A percentile compares a stretch with the other conserved stretches of the same genome.
These are phyloP conservation scores for Formica exsecta DNA, from an alignment of 1,140 invertebrate species.

Conservation along the genomic window DNA sequence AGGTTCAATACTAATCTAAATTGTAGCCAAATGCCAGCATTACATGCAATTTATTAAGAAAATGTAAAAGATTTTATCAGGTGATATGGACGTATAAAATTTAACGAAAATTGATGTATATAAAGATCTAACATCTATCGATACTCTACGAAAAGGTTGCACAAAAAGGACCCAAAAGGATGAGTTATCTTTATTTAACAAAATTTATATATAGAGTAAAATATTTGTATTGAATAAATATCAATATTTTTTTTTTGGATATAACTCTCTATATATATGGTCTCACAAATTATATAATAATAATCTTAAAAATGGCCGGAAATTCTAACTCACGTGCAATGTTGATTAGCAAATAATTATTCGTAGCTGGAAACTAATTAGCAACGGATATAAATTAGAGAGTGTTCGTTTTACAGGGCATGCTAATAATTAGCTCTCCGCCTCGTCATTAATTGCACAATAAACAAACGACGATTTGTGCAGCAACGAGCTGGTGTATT, in stretches of 20 bases:
- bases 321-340: slow-evolving; percentile 15
- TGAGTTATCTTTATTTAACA: slow-evolving; percentile 10
- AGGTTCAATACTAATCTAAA: not conserved
- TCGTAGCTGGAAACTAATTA: slow-evolving; percentile 65
- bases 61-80: too few species aligned
- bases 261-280: too few species aligned
- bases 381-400: slow-evolving; percentile 66
- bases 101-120: not conserved
- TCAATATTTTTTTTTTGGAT: not conserved
- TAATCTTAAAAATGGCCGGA: slow-evolving; percentile 30
- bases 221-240: not conserved
- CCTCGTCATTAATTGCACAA: slow-evolving; percentile 58
- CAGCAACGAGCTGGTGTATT: slow-evolving; percentile 9
- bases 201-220: not conserved
- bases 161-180: not conserved
- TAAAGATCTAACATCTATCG: not conserved
- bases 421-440: slow-evolving; percentile 68
- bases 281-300: not conserved
- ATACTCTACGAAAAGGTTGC: too few species aligned
- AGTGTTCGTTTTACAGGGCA: slow-evolving; percentile 57
- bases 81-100: not conserved
- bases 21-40: not conserved
- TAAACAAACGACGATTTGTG: slow-evolving; percentile 50
- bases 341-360: slow-evolving; percentile 72
- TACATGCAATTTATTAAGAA: too few species aligned